These are phyloP conservation scores for Musca domestica DNA, from an alignment of 1,140 invertebrate species.

Conservation along the genomic window DNA sequence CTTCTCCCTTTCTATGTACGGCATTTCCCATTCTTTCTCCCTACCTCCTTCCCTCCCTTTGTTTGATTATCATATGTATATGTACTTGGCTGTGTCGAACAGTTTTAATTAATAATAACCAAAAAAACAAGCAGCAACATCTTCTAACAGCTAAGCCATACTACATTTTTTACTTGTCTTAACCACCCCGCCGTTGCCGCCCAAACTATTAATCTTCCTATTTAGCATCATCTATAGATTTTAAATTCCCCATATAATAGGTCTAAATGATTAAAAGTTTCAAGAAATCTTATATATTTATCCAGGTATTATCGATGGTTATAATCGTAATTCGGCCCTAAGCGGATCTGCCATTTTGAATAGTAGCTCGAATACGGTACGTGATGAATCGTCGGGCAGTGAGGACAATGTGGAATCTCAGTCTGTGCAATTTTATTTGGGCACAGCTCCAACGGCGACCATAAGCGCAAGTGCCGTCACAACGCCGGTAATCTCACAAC, in stretches of 20 bases:
- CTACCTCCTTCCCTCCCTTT: too few relatives aligned
- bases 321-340: constrained; percentile 25
- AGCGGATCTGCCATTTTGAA: constrained; percentile 23
- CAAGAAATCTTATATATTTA: constrained; percentile 33
- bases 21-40: too few relatives aligned
- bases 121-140: too few relatives aligned
- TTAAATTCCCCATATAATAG: not conserved
- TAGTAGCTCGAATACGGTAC: constrained; percentile 18
- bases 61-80: too few relatives aligned
- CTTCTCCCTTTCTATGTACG: too few relatives aligned
- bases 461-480: not conserved
- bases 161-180: too few relatives aligned
- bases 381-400: constrained; percentile 32
- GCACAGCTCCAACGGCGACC: constrained; percentile 22
- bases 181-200: too few relatives aligned
- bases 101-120: too few relatives aligned
- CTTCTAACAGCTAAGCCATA: too few relatives aligned
- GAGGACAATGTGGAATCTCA: constrained; percentile 29
- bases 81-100: too few relatives aligned
- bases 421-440: constrained; percentile 32
- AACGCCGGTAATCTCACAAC: constrained; percentile 2
- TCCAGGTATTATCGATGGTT: constrained; percentile 32
- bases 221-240: not conserved
- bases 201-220: too few relatives aligned
- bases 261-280: constrained; percentile 28